A percentile compares a stretch with the other conserved stretches of the same genome.
Conservation (phyloP, 1,140 invertebrate species). For the Ruditapes philippinarum region DNA sequence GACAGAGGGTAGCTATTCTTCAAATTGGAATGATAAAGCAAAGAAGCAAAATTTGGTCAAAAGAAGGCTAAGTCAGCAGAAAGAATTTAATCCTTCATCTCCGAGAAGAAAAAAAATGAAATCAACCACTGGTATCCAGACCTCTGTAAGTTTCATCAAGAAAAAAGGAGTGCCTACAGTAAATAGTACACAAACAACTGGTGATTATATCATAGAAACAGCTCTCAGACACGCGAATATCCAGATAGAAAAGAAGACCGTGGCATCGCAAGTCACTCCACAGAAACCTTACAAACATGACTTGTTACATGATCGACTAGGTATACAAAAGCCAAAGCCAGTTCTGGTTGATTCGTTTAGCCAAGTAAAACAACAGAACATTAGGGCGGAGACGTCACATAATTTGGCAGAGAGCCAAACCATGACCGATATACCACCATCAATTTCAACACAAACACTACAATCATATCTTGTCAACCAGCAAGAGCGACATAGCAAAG, state of each 20-base stretch:
- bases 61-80: background rate
- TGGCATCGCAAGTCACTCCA: conserved; percentile 58
- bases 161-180: conserved; percentile 18
- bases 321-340: background rate
- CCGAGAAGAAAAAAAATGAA: conserved; percentile 61
- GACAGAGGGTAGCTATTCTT: background rate
- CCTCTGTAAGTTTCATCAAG: conserved; percentile 40
- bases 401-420: conserved; percentile 51
- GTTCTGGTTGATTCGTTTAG: conserved; percentile 54
- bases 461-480: conserved; percentile 53
- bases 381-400: conserved; percentile 47
- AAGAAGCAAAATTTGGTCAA: background rate
- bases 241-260: conserved; percentile 48
- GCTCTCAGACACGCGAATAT: conserved; percentile 49
- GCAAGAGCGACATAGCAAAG: background rate
- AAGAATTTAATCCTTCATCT: background rate
- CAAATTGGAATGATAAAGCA: background rate
- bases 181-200: conserved; percentile 54
- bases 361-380: conserved; percentile 57
- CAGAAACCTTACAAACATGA: conserved; percentile 17
- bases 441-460: conserved; percentile 56
- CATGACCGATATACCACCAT: conserved; percentile 47
- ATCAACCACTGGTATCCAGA: conserved; percentile 65
- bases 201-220: conserved; percentile 53
- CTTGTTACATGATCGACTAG: too few relatives aligned